Conservation (phyloP, 2,888 invertebrate genomes). For the Idaea dimidiata region DNA sequence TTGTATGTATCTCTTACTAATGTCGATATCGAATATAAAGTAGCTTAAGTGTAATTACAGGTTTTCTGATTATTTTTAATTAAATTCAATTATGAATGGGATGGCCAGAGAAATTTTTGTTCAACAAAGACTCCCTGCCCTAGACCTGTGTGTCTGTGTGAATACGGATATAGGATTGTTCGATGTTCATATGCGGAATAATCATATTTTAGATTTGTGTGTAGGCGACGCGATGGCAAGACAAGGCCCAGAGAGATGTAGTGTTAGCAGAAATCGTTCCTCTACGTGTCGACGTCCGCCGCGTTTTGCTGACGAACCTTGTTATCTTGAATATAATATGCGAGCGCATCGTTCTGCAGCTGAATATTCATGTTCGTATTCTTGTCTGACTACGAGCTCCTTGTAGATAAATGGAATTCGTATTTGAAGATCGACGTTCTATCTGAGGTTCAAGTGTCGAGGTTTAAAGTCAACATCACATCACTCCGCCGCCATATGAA, state of each 20-base stretch:
- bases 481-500: constrained; percentile 11
- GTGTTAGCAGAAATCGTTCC: constrained; percentile 54
- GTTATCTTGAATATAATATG: constrained; percentile 69
- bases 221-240: constrained; percentile 43
- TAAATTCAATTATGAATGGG: too few relatives aligned
- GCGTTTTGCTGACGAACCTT: constrained; percentile 75
- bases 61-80: too few relatives aligned
- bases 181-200: constrained; percentile 20
- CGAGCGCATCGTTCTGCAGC: constrained; percentile 50
- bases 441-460: constrained; percentile 22
- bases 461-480: constrained; percentile 22
- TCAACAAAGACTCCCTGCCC: too few relatives aligned
- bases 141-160: too few relatives aligned
- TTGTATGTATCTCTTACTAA: too few relatives aligned
- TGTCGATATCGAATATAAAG: too few relatives aligned
- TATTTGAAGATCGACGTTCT: constrained; percentile 30
- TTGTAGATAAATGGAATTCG: constrained; percentile 33
- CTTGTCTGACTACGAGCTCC: constrained; percentile 37
- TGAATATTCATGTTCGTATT: constrained; percentile 74
- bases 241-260: constrained; percentile 39
- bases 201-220: constrained; percentile 29
- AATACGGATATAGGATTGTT: constrained; percentile 6
- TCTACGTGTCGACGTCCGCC: constrained; percentile 33
- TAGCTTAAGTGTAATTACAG: too few relatives aligned
- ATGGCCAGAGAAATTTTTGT: too few relatives aligned